A percentile compares a stretch with the other conserved stretches of the same genome.
Evolutionary conservation across 2,888 invertebrate species (phyloP).

Genomic region (Pammene aurita): DNA sequence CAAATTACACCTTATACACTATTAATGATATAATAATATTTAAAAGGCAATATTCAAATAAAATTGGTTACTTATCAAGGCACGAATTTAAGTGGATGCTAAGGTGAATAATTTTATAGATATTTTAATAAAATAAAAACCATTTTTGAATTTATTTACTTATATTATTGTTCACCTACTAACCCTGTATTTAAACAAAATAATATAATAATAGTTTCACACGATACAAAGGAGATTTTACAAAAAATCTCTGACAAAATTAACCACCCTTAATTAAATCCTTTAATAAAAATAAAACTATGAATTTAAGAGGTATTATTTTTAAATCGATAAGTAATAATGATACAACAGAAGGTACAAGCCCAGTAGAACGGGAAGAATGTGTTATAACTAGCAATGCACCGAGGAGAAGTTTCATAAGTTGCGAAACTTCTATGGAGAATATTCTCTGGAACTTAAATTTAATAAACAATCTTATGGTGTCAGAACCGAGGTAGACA

Average conservation of each 20-base stretch:
- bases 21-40: not conserved
- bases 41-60: not conserved
- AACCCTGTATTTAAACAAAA: constrained; percentile 30
- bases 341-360: too few relatives aligned
- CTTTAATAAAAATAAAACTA: not conserved
- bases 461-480: too few relatives aligned
- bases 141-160: not conserved
- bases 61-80: not conserved
- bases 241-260: not conserved
- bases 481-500: too few relatives aligned
- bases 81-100: not conserved
- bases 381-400: too few relatives aligned
- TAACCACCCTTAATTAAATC: not conserved
- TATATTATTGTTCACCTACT: constrained; percentile 24
- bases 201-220: not conserved
- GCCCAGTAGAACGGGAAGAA: not conserved
- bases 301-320: too few relatives aligned
- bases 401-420: too few relatives aligned
- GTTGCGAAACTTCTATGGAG: too few relatives aligned
- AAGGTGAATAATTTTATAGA: not conserved
- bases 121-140: constrained; percentile 21
- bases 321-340: not conserved
- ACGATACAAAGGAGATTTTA: not conserved
- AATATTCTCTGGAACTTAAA: too few relatives aligned
- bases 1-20: not conserved